Percentiles rank a stretch among this genome's conserved stretches.
phyloP scores from a whole-genome alignment of 2,888 invertebrate species.

The Lasioglossum pauxillum region DNA sequence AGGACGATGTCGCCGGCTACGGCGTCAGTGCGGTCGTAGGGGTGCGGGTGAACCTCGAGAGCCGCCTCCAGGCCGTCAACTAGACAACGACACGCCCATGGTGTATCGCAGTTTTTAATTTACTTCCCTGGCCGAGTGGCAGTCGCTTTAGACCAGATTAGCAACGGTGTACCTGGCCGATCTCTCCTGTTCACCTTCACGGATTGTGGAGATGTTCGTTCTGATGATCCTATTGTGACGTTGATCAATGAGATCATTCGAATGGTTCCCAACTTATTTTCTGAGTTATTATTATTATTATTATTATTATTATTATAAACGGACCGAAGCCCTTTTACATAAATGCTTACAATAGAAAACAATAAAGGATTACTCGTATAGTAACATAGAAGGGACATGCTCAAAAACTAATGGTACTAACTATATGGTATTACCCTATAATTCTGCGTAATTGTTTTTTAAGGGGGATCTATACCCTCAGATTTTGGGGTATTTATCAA shows the following conservation, averaged over 20 bases:
- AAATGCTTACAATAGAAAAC: too few relatives aligned
- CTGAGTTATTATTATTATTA: too few relatives aligned
- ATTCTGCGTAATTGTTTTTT: too few relatives aligned
- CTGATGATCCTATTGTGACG: not conserved
- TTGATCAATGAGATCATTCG: not conserved
- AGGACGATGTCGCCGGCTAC: constrained; percentile 44
- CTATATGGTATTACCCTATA: too few relatives aligned
- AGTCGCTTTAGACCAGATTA: not conserved
- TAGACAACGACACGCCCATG: constrained; percentile 54
- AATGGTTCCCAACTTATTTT: not conserved
- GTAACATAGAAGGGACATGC: too few relatives aligned
- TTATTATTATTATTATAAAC: too few relatives aligned
- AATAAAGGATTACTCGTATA: too few relatives aligned
- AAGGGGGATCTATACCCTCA: too few relatives aligned
- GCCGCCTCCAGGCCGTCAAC: constrained; percentile 49
- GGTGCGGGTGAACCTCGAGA: constrained; percentile 50
- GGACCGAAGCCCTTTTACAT: too few relatives aligned
- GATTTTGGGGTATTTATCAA: too few relatives aligned
- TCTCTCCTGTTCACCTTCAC: not conserved
- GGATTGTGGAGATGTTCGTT: not conserved
- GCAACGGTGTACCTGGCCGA: not conserved
- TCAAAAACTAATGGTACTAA: too few relatives aligned
- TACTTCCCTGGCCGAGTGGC: constrained; percentile 22
- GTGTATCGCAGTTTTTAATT: constrained; percentile 62
- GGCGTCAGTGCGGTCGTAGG: constrained; percentile 46